Percentiles rank a stretch among this genome's conserved stretches.
phyloP scores from a whole-genome alignment of 2,797 vertebrate genomes.

The Cuniculus paca region DNA sequence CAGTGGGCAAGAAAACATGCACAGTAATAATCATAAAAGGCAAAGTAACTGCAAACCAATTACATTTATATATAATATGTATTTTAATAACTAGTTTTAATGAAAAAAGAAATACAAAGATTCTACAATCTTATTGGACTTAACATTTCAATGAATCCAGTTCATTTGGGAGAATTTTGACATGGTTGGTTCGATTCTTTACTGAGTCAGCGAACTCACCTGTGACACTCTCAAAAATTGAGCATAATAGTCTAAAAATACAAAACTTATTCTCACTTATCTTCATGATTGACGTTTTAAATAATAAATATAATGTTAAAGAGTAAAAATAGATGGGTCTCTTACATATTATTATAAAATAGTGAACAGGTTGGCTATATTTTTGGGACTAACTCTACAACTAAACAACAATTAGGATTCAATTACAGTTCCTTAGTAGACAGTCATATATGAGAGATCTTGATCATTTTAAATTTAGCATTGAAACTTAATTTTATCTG shows the following conservation, averaged over 20 bases:
- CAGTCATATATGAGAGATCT: too few relatives aligned
- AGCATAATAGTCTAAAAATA: not conserved
- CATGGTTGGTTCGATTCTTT: not conserved
- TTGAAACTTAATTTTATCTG: constrained; percentile 46
- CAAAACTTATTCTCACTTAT: not conserved
- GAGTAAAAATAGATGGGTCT: not conserved
- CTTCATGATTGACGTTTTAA: not conserved
- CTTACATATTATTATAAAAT: not conserved
- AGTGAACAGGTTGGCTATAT: not conserved
- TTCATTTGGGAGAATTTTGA: constrained; percentile 18
- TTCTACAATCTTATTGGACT: not conserved
- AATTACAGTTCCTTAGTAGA: not conserved
- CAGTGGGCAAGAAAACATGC: not conserved
- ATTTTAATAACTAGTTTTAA: not conserved
- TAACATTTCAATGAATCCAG: not conserved
- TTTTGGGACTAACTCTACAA: constrained; percentile 25
- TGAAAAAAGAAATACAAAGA: not conserved
- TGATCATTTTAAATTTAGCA: constrained; percentile 45
- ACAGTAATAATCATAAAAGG: not conserved
- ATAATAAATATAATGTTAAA: not conserved
- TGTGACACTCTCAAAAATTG: not conserved
- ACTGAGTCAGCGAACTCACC: not conserved
- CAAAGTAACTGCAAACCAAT: constrained; percentile 6
- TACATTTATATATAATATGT: not conserved
- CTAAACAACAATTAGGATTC: not conserved